Conservation (phyloP, 2,113 vertebrate species). For the Campylomormyrus tamandua region DNA sequence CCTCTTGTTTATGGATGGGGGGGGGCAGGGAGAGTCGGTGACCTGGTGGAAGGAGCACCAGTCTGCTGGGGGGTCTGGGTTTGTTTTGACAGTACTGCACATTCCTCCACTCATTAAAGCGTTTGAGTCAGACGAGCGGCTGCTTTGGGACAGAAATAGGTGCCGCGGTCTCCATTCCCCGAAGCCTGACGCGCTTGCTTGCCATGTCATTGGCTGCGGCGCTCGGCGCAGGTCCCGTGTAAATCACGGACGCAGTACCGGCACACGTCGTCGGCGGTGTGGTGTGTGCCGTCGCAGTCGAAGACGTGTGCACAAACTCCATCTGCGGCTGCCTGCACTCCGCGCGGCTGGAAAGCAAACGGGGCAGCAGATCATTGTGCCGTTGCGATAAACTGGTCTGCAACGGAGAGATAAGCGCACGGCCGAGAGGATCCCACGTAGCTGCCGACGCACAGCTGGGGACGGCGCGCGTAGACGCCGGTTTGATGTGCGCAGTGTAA, state of each 20-base stretch:
- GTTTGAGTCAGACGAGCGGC: background rate
- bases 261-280: background rate
- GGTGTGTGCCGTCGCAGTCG: background rate
- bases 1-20: background rate
- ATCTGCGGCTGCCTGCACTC: background rate
- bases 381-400: slow-evolving; percentile 44
- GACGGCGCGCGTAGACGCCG: slow-evolving; percentile 12
- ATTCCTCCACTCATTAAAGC: background rate
- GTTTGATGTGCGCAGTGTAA: slow-evolving; percentile 33
- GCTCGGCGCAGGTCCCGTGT: background rate
- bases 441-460: slow-evolving; percentile 32
- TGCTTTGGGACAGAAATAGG: background rate
- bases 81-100: background rate
- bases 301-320: background rate
- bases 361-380: slow-evolving; percentile 20
- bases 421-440: slow-evolving; percentile 29
- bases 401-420: slow-evolving; percentile 46
- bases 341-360: background rate
- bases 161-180: background rate
- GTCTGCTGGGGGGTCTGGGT: background rate
- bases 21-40: background rate
- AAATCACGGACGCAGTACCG: background rate
- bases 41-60: background rate
- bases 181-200: background rate
- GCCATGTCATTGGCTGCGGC: background rate